Evolutionary conservation across 2,888 invertebrate genomes (phyloP), one percentile per base, ranked within the genome.

Genomic region (Plusia festucae): DNA sequence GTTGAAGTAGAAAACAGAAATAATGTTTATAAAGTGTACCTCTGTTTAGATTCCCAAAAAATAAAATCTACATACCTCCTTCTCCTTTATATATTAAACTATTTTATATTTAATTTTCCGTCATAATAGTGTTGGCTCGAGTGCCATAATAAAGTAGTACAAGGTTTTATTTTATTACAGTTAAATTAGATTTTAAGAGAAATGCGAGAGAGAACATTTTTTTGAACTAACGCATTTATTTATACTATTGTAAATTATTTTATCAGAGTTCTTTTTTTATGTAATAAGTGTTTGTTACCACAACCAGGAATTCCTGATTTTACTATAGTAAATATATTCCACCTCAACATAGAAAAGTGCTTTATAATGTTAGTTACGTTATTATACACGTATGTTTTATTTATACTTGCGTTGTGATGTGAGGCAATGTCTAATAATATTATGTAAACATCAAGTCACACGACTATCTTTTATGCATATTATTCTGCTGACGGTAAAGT

Each of bases 121-220:
- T 71, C 49, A n/a, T n/a, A n/a, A n/a, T n/a, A n/a, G n/a, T n/a
- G n/a, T 70, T 71, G 70, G 81, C 77, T 64, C 52, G n/a, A 49
- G 82, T 84, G 84, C 82, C 82, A 83, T 83, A 79, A 9, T 69
- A 73, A 71, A 65, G 59, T 77, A 73, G 59, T 70, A 68, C 65
- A 73, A 65, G 73, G 49, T 76, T 76, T 69, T 54, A 70, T 70
- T 68, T 74, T 63, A 57, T 66, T 70, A 75, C 63, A 75, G 63
- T 70, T 74, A 75, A 72, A 64, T 74, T 79, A 82, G 71, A 66
- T 65, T 64, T 71, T 79, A 65, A 64, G 52, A 32, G 24, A 59
- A 54, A 67, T 49, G 20, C 18, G 62, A 53, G 46, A 67, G 32
- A 70, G 51, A 51, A 58, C 27, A 57, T 53, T 55, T 68, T 68